Conservation (phyloP, 2,888 invertebrate species). For the Aphelenchoides bicaudatus region DNA sequence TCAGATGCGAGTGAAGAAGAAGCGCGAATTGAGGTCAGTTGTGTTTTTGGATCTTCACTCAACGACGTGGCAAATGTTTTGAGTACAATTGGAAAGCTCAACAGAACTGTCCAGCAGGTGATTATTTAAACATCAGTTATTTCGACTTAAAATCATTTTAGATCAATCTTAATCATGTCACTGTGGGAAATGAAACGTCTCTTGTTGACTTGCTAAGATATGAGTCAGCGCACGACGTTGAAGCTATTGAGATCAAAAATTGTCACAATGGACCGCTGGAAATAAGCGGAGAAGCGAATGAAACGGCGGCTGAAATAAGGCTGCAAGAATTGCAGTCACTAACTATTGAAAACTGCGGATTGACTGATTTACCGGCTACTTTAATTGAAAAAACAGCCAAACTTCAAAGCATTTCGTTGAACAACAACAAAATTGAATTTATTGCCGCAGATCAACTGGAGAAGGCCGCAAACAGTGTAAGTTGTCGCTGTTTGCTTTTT, state of each 20-base stretch:
- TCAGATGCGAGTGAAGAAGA: slow-evolving; percentile 3
- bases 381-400: slow-evolving; percentile 19
- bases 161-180: slow-evolving; percentile 11
- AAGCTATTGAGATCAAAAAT: slow-evolving; percentile 18
- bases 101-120: slow-evolving; percentile 41
- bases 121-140: background rate
- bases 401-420: slow-evolving; percentile 23
- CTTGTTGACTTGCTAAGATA: background rate
- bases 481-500: slow-evolving; percentile 13
- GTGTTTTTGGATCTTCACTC: slow-evolving; percentile 46
- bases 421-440: slow-evolving; percentile 33
- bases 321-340: slow-evolving; percentile 22
- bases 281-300: background rate
- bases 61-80: slow-evolving; percentile 44
- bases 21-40: slow-evolving; percentile 29
- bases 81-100: slow-evolving; percentile 42
- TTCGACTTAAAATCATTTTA: slow-evolving; percentile 4
- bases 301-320: background rate
- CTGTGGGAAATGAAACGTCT: background rate
- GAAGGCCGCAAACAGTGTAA: slow-evolving; percentile 34
- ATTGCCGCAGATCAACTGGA: slow-evolving; percentile 31
- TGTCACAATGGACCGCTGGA: slow-evolving; percentile 24
- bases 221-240: too few relatives aligned
- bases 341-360: slow-evolving; percentile 47
- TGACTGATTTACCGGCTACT: slow-evolving; percentile 32